Conservation (phyloP, 35 echinoderm and acorn worm species). For the Heliocidaris tuberculata region DNA sequence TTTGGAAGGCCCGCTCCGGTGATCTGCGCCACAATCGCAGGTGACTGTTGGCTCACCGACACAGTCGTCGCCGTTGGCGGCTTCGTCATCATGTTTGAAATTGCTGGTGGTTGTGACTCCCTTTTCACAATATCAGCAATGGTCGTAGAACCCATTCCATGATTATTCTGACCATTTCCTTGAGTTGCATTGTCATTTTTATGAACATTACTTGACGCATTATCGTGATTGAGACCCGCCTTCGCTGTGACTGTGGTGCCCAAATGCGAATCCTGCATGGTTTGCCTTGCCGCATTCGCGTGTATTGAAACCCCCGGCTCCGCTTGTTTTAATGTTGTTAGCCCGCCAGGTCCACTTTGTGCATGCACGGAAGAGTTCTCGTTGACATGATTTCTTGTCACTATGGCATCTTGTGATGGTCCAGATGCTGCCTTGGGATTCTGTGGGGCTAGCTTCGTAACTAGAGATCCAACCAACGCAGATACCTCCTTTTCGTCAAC, state of each 20-base stretch:
- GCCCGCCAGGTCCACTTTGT: conserved; percentile 39
- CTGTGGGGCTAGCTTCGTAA: conserved; percentile 49
- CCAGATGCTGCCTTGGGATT: conserved; percentile 41
- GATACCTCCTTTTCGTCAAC: conserved; percentile 68
- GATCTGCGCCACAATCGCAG: conserved; percentile 20
- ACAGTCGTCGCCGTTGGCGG: conserved; percentile 28
- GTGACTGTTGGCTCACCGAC: background rate
- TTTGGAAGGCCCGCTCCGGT: background rate
- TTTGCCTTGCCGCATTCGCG: conserved; percentile 34
- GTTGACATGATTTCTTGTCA: conserved; percentile 56
- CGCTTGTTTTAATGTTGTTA: conserved; percentile 37
- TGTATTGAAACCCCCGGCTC: conserved; percentile 40
- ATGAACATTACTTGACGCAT: background rate
- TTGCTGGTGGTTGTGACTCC: background rate
- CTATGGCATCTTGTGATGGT: conserved; percentile 31
- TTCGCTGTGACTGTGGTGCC: background rate
- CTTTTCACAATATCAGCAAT: conserved; percentile 5
- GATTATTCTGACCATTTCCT: conserved; percentile 33
- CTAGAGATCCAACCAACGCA: conserved; percentile 71
- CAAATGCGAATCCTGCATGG: conserved; percentile 27
- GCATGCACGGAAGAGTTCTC: conserved; percentile 21
- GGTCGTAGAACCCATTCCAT: background rate
- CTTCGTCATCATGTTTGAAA: conserved; percentile 19
- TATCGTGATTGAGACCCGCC: conserved; percentile 15
- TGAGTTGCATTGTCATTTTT: background rate